Evolutionary conservation across 2,113 vertebrate genomes (phyloP), one percentile per base, ranked within the genome.

Genomic region (Pungitius pungitius): DNA sequence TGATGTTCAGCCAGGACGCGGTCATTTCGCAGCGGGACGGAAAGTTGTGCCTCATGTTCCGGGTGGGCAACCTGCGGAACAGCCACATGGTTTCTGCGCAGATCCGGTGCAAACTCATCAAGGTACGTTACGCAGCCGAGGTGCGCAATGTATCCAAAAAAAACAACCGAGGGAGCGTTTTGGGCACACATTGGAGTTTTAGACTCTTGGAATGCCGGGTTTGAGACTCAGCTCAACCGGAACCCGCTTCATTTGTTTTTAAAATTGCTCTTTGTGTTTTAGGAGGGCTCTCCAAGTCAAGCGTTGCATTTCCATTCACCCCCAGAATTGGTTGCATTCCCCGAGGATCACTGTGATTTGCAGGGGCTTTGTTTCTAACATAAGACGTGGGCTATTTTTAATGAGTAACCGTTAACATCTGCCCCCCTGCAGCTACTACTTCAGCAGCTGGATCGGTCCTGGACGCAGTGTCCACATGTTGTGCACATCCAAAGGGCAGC

Each of bases 81-180:
- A 96, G 96, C 89, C 96, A 96, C 67, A 96, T 96, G 96, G 96
- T 96, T 35, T 96, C 96, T 0, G 96, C 96, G n/a, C 96, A 96
- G 88, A 96, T 96, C 89, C 92, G 96, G 78, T 96, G 96, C 91
- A 96, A 96, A 89, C 93, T 96, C 60, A 96, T 96, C 73, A 96
- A 96, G 96, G 91, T 94, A 89, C 64, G 84, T 30, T 47, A 45
- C 2, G 35, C 35, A n/a, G 26, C 0, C 13, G 2, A 22, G 30
- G 7, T 10, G 54, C 66, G 1, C 49, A 20, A 3, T n/a, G 0
- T 14, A 2, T 55, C 20, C 30, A 45, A 33, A 40, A 40, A 18
- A 40, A 40, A 18, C 51, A 17, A 20, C 22, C 5, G 10, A 3
- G 24, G 6, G 40, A 17, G 59, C 33, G 33, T 7, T 35, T 35